A percentile compares a stretch with the other conserved stretches of the same genome.
Evolutionary conservation across 1,140 invertebrate species (phyloP).

Genomic region (Gyrodactylus salaris): DNA sequence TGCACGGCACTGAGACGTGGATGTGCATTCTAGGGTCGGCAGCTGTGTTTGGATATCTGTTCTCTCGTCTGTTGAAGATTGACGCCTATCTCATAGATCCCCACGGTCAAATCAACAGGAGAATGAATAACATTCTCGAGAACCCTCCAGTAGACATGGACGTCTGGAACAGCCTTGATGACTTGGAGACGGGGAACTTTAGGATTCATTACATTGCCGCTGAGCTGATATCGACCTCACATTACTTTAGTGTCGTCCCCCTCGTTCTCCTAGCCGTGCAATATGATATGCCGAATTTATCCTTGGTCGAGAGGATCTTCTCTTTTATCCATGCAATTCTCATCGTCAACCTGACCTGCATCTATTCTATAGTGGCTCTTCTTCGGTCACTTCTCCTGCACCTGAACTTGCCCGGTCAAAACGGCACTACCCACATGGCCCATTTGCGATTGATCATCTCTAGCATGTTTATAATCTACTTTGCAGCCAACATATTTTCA

Average conservation of each 20-base stretch:
- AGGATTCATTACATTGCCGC: not conserved
- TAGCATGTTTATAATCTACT: not conserved
- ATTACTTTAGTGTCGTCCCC: not conserved
- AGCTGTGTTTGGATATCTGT: not conserved
- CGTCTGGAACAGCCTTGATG: not conserved
- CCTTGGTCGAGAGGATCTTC: not conserved
- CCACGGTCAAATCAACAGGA: not conserved
- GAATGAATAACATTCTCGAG: not conserved
- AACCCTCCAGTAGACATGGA: not conserved
- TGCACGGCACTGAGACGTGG: not conserved
- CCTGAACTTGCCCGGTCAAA: not conserved
- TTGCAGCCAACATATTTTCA: not conserved
- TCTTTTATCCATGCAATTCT: not conserved
- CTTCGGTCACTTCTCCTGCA: not conserved
- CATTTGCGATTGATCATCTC: not conserved
- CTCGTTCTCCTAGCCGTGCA: not conserved
- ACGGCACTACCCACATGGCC: not conserved
- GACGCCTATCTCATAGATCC: not conserved
- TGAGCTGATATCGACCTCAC: not conserved
- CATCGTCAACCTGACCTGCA: not conserved
- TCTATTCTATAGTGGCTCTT: not conserved
- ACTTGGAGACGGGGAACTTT: not conserved
- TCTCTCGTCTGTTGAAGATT: not conserved
- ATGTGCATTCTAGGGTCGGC: not conserved
- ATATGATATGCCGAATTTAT: not conserved